Evolutionary conservation across 2,113 vertebrate genomes (phyloP).

Genomic region (Artemisiospiza belli): DNA sequence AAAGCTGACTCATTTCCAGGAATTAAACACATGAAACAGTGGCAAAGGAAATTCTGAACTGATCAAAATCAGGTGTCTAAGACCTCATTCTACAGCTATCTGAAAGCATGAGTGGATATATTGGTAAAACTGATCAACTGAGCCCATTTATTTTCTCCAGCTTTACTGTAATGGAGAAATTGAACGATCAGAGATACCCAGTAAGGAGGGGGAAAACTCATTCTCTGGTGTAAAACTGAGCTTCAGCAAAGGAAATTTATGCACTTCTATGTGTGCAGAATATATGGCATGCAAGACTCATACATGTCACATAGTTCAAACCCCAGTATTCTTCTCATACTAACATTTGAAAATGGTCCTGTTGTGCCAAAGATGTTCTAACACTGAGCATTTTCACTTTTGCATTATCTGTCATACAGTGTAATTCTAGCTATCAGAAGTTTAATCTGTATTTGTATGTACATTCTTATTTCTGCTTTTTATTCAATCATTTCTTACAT

Average conservation of each 20-base stretch:
- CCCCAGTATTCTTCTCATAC: background rate
- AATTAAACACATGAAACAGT: background rate
- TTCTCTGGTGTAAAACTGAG: background rate
- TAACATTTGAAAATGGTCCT: background rate
- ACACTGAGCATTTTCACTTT: background rate
- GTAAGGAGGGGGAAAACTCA: background rate
- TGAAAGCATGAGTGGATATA: background rate
- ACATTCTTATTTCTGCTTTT: background rate
- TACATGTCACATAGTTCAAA: background rate
- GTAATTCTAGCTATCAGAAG: background rate
- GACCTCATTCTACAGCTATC: background rate
- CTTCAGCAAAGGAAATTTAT: background rate
- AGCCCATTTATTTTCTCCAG: background rate
- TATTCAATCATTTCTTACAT: background rate
- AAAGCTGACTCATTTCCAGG: background rate
- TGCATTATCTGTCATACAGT: background rate
- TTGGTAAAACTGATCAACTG: background rate
- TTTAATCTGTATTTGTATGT: accelerated
- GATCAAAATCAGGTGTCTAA: background rate
- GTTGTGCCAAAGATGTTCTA: background rate
- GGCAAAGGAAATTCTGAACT: background rate
- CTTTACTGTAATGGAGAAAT: background rate
- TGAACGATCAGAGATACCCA: background rate
- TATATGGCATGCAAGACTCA: background rate
- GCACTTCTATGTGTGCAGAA: background rate